Conservation (phyloP, 2,797 vertebrate genomes). For the Lates japonicus region DNA sequence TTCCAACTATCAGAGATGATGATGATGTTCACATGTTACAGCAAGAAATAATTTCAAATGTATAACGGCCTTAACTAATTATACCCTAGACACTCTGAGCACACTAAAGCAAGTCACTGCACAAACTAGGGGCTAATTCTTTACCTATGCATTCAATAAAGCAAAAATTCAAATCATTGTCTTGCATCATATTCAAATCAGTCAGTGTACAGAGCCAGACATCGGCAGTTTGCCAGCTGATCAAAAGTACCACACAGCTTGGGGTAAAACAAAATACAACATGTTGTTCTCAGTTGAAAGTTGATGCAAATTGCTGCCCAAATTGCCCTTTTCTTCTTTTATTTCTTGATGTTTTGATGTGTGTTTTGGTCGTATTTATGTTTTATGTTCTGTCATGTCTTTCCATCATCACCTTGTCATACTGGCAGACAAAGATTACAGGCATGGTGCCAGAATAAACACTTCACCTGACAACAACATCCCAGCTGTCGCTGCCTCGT, state of each 20-base stretch:
- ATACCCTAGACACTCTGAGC: background rate
- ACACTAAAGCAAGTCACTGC: background rate
- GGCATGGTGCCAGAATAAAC: slow-evolving; percentile 65
- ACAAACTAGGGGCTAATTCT: background rate
- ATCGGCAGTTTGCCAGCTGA: slow-evolving; percentile 8
- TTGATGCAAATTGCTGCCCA: slow-evolving; percentile 52
- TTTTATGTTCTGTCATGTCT: slow-evolving; percentile 57
- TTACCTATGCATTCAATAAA: background rate
- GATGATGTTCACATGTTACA: background rate
- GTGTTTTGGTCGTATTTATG: slow-evolving; percentile 29
- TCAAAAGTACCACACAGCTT: background rate
- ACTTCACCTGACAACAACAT: slow-evolving; percentile 74
- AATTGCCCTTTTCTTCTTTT: slow-evolving; percentile 51
- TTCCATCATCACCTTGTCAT: slow-evolving; percentile 72
- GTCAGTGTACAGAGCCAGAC: background rate
- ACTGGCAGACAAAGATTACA: slow-evolving; percentile 75
- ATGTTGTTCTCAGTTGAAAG: slow-evolving; percentile 14
- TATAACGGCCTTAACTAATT: background rate
- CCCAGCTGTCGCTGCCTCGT: slow-evolving; percentile 44
- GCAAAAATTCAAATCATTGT: background rate
- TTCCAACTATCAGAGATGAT: background rate
- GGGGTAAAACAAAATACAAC: slow-evolving; percentile 24
- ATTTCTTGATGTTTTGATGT: slow-evolving; percentile 50
- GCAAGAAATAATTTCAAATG: background rate
- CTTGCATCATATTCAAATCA: background rate